These are phyloP conservation scores for Calameuta idolon DNA, from an alignment of 2,888 invertebrate species.

Conservation along the genomic window DNA sequence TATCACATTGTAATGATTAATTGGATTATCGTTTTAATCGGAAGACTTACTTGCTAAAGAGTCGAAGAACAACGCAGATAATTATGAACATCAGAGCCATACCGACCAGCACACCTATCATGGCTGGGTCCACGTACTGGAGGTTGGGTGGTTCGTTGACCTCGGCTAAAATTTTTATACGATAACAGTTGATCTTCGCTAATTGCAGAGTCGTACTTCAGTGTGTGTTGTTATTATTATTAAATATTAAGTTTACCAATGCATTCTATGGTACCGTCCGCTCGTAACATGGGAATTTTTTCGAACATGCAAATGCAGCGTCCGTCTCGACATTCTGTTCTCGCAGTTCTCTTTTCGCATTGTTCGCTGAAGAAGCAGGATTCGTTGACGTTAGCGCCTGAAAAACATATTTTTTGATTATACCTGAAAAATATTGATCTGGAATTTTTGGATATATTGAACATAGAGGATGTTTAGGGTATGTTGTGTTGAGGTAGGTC, in stretches of 20 bases:
- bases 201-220: neutral
- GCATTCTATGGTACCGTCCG: conserved; percentile 81
- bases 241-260: conserved; percentile 71
- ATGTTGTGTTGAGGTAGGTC: neutral
- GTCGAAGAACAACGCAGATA: conserved; percentile 89
- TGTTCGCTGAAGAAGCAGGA: conserved; percentile 87
- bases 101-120: conserved; percentile 90
- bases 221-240: neutral
- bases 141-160: conserved; percentile 73
- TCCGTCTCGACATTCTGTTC: conserved; percentile 85
- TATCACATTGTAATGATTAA: neutral
- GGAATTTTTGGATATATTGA: neutral
- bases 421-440: neutral
- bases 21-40: neutral
- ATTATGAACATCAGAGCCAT: conserved; percentile 95
- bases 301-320: conserved; percentile 85
- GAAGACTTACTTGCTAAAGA: conserved; percentile 88
- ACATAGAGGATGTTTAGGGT: neutral
- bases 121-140: conserved; percentile 85
- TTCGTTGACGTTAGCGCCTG: conserved; percentile 85
- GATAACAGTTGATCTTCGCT: neutral
- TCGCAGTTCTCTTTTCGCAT: conserved; percentile 79
- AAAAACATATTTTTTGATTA: conserved; percentile 58
- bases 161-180: conserved; percentile 65
- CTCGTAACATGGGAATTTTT: conserved; percentile 77